A percentile compares a stretch with the other conserved stretches of the same genome.
These are phyloP conservation scores for Oncorhynchus mykiss DNA, from an alignment of 2,113 vertebrate species.

Conservation along the genomic window DNA sequence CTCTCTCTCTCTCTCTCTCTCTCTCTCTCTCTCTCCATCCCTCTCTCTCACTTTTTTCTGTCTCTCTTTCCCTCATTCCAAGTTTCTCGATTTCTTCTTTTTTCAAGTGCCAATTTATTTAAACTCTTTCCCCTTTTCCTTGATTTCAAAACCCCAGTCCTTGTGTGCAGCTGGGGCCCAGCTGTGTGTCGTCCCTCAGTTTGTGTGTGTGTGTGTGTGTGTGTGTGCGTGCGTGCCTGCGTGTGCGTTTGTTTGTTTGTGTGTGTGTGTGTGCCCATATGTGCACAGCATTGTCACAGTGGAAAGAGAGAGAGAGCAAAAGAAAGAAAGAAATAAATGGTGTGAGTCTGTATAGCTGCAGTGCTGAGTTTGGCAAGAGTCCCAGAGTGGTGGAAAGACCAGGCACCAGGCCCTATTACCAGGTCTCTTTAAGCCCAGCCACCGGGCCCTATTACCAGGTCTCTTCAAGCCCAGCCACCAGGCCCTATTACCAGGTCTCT, in stretches of 20 bases:
- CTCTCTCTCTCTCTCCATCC: no score
- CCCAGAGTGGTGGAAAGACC: no score
- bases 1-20: no score
- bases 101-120: constrained; percentile 83
- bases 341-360: background rate
- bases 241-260: constrained; percentile 44
- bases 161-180: constrained; percentile 81
- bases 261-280: constrained; percentile 37
- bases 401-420: background rate
- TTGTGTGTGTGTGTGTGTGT: no score
- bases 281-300: constrained; percentile 70
- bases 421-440: no score
- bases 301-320: constrained; percentile 48
- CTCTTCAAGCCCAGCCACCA: no score
- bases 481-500: no score
- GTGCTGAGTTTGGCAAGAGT: no score
- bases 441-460: no score
- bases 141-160: constrained; percentile 82
- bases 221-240: constrained; percentile 39
- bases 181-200: constrained; percentile 66
- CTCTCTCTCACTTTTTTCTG: no score
- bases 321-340: constrained; percentile 17
- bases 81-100: constrained; percentile 63
- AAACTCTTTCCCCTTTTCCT: constrained; percentile 76
- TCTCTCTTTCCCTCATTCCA: constrained; percentile 41